phyloP scores from a whole-genome alignment of 2,888 invertebrate species.

The Megamerina dolium region DNA sequence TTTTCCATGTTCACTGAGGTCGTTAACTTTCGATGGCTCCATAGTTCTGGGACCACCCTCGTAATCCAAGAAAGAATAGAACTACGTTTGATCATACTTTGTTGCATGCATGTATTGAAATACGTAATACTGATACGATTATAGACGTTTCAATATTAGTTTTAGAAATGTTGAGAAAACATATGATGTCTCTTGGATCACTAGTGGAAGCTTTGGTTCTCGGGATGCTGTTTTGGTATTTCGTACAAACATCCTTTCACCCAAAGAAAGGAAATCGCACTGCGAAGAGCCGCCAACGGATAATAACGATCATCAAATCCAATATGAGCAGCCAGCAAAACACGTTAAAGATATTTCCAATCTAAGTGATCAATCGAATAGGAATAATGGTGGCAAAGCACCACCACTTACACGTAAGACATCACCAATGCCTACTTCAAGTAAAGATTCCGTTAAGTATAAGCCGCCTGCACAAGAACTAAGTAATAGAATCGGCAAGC shows the following conservation, averaged over 20 bases:
- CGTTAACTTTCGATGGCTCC: too few relatives aligned
- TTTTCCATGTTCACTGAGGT: too few relatives aligned
- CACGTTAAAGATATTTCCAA: background rate
- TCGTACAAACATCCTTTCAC: conserved; percentile 55
- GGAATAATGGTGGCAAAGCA: too few relatives aligned
- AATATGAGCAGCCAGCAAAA: background rate
- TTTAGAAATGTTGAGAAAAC: conserved; percentile 17
- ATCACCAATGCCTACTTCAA: background rate
- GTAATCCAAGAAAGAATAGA: too few relatives aligned
- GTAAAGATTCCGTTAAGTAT: background rate
- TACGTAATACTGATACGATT: too few relatives aligned
- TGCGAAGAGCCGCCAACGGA: background rate
- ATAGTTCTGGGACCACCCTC: too few relatives aligned
- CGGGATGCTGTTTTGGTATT: conserved; percentile 63
- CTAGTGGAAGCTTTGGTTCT: conserved; percentile 58
- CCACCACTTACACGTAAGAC: too few relatives aligned
- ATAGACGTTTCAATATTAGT: background rate
- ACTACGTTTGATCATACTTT: too few relatives aligned
- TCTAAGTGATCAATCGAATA: too few relatives aligned
- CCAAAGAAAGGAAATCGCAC: conserved; percentile 17
- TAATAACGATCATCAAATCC: background rate
- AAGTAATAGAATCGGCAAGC: background rate
- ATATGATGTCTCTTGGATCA: conserved; percentile 50
- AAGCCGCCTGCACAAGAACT: background rate
- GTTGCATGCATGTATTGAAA: too few relatives aligned